Base-by-base conservation (phyloP, 2,113 vertebrate species). In the Pomatorhinus ruficollis region DNA sequence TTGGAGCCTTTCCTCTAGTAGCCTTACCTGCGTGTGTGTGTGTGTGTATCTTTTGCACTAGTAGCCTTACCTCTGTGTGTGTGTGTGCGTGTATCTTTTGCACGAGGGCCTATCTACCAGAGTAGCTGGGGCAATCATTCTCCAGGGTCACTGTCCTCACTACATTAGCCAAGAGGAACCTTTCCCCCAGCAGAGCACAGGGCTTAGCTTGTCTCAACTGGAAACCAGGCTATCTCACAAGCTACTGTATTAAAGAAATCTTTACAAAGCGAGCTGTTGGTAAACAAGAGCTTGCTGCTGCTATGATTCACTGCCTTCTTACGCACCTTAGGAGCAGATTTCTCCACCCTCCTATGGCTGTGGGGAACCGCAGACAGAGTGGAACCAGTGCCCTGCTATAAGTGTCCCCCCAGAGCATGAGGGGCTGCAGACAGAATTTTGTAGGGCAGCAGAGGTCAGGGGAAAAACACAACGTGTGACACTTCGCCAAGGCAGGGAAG, bases 241-340 rank as follows among this genome's bases (percentile, higher is more conserved):
- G 92, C 90, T 64, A 81, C 80, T 3, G 10, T 19, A 52, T 89
- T 84, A 90, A 72, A 84, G 87, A 83, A 77, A 84, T 90, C 80
- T 87, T 92, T 80, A 83, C 7, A 5, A 70, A 91, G 35, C 0
- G 0, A 92, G 56, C 75, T 95, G 96, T 88, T 94, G 61, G 96
- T 94, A 96, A 97, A 95, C 90, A 94, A 93, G 76, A 78, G 23
- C 69, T 93, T 64, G 37, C 70, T 76, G 54, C 82, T 94, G 12
- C 45, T 90, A 68, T 97, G 96, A 97, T 96, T 97, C 96, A 96
- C 65, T 91, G 56, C 72, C 60, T 95, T 96, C 86, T 95, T 96
- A 88, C 37, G 21, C n/a, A 92, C 77, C 79, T 90, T 47, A 30
- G 64, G 83, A 92, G 28, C 40, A 92, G 86, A 96, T 74, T 94